Base-by-base conservation (phyloP, 2,113 vertebrate genomes). In the Chitala chitala region DNA sequence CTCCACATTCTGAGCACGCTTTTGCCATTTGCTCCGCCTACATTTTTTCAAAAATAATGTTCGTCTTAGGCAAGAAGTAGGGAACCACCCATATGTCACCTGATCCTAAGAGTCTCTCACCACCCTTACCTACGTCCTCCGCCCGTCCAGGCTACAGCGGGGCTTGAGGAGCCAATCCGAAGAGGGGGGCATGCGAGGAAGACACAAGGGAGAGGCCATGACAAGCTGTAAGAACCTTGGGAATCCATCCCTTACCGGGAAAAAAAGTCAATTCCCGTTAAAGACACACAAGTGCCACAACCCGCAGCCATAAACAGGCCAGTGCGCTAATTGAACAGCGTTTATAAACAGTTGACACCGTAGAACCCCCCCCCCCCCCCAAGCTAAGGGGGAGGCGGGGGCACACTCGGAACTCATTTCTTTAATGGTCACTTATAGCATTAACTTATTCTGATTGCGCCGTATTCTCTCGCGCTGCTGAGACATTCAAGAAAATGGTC, bases 271-370 rank as follows among this genome's bases (percentile, higher is more conserved):
- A 87, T 87, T 82, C 79, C 75, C 81, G 71, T 78, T 84, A 86
- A 73, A 69, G 78, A 80, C 69, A 78, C 86, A 78, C 86, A 84
- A 81, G 82, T 77, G 80, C 76, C 55, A 31, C 82, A 87, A 84
- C 76, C 79, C 86, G 86, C 76, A 73, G 79, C 83, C 80, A 85
- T 86, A 86, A 82, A 86, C 88, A 85, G 78, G 58, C 56, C 42
- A 48, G 85, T 78, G 74, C 80, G 85, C 86, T 87, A 83, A 87
- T 85, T 88, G 79, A 85, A 88, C 79, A 85, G 81, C 81, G 79
- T 76, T 82, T 79, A 81, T 83, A 77, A n/a, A n/a, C n/a, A n/a
- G n/a, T n/a, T n/a, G n/a, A n/a, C 76, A 22, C 29, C 8, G 75
- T 78, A 74, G 77, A 78, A 81, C 79, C 77, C 82, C n/a, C 71